Conservation (phyloP, 2,888 invertebrate genomes). For the Cerastis rubricosa region DNA sequence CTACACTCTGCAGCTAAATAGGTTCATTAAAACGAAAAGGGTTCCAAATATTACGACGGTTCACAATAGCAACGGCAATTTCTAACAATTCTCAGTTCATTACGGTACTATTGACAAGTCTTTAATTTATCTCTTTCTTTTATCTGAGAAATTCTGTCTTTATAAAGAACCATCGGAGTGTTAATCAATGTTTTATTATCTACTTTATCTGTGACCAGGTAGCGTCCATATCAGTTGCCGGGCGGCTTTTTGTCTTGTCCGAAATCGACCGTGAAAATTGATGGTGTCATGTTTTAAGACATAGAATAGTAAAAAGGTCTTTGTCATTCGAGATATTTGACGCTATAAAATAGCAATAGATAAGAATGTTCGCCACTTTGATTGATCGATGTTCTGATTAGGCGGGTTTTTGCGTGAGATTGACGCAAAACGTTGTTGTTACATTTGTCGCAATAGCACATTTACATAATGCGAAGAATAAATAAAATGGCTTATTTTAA, state of each 20-base stretch:
- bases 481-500: constrained; percentile 3
- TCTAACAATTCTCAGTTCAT: constrained; percentile 50
- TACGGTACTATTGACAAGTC: constrained; percentile 58
- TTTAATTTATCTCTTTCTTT: constrained; percentile 60
- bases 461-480: constrained; percentile 34
- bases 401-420: constrained; percentile 39
- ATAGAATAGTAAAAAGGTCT: constrained; percentile 41
- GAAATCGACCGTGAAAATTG: constrained; percentile 82
- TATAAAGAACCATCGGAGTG: constrained; percentile 51
- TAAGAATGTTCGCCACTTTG: constrained; percentile 44
- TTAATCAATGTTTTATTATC: constrained; percentile 65
- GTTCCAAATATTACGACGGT: constrained; percentile 52
- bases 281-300: constrained; percentile 71
- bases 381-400: constrained; percentile 60
- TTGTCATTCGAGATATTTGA: constrained; percentile 46
- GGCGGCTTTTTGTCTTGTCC: constrained; percentile 74
- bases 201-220: constrained; percentile 58
- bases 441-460: constrained; percentile 13
- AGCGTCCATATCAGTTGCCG: constrained; percentile 70
- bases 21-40: constrained; percentile 54
- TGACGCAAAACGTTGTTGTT: constrained; percentile 30
- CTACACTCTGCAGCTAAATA: constrained; percentile 55
- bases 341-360: constrained; percentile 52
- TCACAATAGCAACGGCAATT: constrained; percentile 40
- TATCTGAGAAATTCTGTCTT: constrained; percentile 49